phyloP scores from a whole-genome alignment of 1,140 invertebrate species.

The Drosophila pruinosa region DNA sequence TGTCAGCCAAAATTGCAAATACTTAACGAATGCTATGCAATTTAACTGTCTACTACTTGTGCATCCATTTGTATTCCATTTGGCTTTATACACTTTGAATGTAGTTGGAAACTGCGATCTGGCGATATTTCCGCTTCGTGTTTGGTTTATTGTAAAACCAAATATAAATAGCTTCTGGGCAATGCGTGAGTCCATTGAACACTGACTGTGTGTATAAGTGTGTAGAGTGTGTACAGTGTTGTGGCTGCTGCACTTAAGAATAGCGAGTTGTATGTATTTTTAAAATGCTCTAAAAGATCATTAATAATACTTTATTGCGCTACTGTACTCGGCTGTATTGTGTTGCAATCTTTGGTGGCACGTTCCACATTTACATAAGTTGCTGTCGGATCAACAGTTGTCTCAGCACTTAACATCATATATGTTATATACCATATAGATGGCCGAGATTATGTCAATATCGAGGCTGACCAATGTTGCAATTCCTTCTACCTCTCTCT shows the following conservation, averaged over 20 bases:
- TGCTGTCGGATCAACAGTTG: slow-evolving; percentile 42
- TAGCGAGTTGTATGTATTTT: slow-evolving; percentile 59
- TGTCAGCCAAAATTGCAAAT: neutral
- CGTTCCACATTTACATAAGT: slow-evolving; percentile 57
- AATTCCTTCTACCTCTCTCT: slow-evolving; percentile 11
- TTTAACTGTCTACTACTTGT: neutral
- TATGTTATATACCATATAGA: slow-evolving; percentile 1
- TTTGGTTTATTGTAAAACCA: slow-evolving; percentile 43
- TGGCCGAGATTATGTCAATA: slow-evolving; percentile 42
- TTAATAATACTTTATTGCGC: slow-evolving; percentile 73
- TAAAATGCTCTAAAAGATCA: slow-evolving; percentile 71
- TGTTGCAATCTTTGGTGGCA: slow-evolving; percentile 54
- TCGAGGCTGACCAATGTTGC: slow-evolving; percentile 33
- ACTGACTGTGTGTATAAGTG: slow-evolving; percentile 23
- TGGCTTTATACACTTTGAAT: slow-evolving; percentile 3
- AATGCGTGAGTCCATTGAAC: slow-evolving; percentile 55
- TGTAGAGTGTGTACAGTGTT: slow-evolving; percentile 27
- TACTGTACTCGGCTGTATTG: slow-evolving; percentile 38
- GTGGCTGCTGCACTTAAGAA: slow-evolving; percentile 61
- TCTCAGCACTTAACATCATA: slow-evolving; percentile 16
- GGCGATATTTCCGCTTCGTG: slow-evolving; percentile 36
- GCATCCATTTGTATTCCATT: neutral
- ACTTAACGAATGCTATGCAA: neutral
- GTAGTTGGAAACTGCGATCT: slow-evolving; percentile 16
- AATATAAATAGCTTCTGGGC: slow-evolving; percentile 46